A percentile compares a stretch with the other conserved stretches of the same genome.
phyloP scores from a whole-genome alignment of 92 coral and sea anemone species.

The Porites divaricata region DNA sequence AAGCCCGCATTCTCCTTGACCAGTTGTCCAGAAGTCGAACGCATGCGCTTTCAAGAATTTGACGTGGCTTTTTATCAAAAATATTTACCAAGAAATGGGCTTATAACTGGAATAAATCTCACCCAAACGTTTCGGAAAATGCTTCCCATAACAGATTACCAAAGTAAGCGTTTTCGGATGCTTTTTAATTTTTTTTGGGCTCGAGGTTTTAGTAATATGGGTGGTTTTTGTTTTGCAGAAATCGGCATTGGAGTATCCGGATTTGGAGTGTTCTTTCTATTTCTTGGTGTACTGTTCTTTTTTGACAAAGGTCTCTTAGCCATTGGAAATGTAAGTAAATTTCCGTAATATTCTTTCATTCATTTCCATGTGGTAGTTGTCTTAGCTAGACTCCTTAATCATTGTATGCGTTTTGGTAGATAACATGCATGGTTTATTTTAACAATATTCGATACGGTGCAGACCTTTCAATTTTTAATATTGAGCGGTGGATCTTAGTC shows the following conservation, averaged over 20 bases:
- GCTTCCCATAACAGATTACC: slow-evolving; percentile 97
- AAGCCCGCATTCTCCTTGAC: slow-evolving; percentile 1
- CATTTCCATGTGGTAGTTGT: background rate
- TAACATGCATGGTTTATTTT: no score
- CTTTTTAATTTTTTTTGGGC: background rate
- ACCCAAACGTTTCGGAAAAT: slow-evolving; percentile 37
- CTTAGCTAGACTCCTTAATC: background rate
- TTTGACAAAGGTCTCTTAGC: slow-evolving; percentile 99
- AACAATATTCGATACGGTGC: no score
- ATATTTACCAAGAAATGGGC: background rate
- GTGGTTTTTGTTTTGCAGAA: slow-evolving; percentile 59
- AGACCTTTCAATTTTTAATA: no score
- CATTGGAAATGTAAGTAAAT: slow-evolving; percentile 95
- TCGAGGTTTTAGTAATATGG: background rate
- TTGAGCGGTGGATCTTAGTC: no score
- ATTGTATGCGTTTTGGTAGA: background rate
- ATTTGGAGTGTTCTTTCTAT: slow-evolving; percentile 95
- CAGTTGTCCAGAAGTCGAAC: slow-evolving; percentile 5
- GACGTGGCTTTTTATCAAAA: slow-evolving; percentile 28
- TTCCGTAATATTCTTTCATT: background rate
- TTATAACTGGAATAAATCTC: background rate
- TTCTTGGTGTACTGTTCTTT: slow-evolving; percentile 93
- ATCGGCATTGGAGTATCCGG: slow-evolving; percentile 99
- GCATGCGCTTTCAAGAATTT: slow-evolving; percentile 17
- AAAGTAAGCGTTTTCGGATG: slow-evolving; percentile 71